Conservation (phyloP, 2,797 vertebrate genomes). For the Rhodeus uyekii region DNA sequence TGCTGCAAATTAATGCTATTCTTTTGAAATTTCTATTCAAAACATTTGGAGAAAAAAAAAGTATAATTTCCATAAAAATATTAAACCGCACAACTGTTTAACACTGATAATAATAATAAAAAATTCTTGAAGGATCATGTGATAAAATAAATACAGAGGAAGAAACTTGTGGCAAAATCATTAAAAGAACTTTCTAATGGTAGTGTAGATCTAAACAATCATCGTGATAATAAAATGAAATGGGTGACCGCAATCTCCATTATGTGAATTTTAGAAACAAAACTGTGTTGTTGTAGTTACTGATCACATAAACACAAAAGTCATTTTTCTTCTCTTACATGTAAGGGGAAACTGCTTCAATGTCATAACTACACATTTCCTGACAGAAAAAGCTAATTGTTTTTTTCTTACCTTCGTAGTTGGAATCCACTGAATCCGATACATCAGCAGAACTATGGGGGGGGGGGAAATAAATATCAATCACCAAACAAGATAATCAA, state of each 20-base stretch:
- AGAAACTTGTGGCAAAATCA: too few relatives aligned
- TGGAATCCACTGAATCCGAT: constrained; percentile 46
- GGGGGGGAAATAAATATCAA: background rate
- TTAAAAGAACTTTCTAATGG: too few relatives aligned
- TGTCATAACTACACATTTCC: background rate
- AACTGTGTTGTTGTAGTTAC: background rate
- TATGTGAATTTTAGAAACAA: background rate
- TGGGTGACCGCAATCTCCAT: background rate
- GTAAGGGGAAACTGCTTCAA: background rate
- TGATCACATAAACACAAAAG: too few relatives aligned
- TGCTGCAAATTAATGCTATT: background rate
- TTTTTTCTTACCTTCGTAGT: constrained; percentile 48
- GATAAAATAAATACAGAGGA: too few relatives aligned
- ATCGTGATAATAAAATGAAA: background rate
- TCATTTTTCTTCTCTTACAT: background rate
- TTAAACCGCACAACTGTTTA: too few relatives aligned
- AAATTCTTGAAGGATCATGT: too few relatives aligned
- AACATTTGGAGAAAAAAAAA: too few relatives aligned
- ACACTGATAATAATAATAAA: too few relatives aligned
- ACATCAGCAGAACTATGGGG: constrained; percentile 35
- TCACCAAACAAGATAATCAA: background rate
- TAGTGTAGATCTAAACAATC: too few relatives aligned
- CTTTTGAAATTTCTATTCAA: background rate
- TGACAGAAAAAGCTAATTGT: background rate
- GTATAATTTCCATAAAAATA: background rate